A percentile compares a stretch with the other conserved stretches of the same genome.
phyloP scores from a whole-genome alignment of 2,797 vertebrate genomes.

The Ispidina lecontei region DNA sequence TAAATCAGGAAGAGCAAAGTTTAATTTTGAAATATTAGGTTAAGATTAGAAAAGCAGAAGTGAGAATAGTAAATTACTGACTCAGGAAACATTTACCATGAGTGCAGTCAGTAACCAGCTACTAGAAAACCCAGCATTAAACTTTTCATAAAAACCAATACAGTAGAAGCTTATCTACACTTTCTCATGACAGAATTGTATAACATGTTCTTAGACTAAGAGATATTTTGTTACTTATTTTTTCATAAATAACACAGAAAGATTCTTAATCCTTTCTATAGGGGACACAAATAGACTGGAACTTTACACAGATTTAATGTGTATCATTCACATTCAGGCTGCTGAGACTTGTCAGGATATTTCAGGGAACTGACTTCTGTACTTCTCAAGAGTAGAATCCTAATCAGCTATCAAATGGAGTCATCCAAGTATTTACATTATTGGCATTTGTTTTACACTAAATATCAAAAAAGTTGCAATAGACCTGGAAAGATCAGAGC shows the following conservation, averaged over 20 bases:
- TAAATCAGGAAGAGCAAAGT: conserved; percentile 28
- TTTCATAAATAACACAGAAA: not conserved
- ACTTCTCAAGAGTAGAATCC: not conserved
- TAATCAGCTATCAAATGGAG: not conserved
- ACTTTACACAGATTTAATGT: not conserved
- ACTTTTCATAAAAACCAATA: not conserved
- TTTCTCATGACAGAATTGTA: not conserved
- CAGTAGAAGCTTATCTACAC: not conserved
- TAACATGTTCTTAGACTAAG: fast-evolving
- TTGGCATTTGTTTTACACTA: not conserved
- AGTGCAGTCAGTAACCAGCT: not conserved
- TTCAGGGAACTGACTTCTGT: not conserved
- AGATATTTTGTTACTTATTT: not conserved
- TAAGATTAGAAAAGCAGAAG: conserved; percentile 56
- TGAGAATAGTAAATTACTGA: conserved; percentile 9
- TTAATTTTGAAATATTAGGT: conserved; percentile 33
- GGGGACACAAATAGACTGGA: not conserved
- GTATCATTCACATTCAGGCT: not conserved
- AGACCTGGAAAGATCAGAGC: not conserved
- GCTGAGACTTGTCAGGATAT: not conserved
- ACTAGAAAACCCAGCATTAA: not conserved
- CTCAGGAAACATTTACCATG: not conserved
- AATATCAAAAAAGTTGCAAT: not conserved
- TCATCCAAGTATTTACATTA: not conserved
- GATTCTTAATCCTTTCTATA: not conserved